Evolutionary conservation across 1,140 invertebrate genomes (phyloP).

Genomic region (Drosophila arizonae): DNA sequence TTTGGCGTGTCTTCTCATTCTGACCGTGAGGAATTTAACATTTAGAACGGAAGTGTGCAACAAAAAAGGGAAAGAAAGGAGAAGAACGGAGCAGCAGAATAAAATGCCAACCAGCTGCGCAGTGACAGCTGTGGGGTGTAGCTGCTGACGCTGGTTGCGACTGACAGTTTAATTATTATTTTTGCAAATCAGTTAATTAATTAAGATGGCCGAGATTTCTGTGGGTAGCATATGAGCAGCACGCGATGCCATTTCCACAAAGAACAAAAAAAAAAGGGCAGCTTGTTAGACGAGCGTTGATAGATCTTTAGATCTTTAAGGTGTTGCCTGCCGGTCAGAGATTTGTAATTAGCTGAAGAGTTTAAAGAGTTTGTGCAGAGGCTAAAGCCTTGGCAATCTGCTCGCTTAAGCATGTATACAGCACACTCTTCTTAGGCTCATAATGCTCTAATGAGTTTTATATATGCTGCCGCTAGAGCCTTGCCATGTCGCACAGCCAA

Average conservation of each 20-base stretch:
- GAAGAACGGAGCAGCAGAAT: background rate
- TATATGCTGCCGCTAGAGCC: conserved; percentile 25
- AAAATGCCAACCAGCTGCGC: conserved; percentile 22
- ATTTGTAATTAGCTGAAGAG: background rate
- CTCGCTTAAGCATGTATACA: conserved; percentile 25
- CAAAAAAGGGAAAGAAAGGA: background rate
- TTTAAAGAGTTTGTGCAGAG: background rate
- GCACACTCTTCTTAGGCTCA: conserved; percentile 25
- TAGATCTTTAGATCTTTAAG: too few relatives aligned
- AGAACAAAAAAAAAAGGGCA: background rate
- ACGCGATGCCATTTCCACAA: conserved; percentile 10
- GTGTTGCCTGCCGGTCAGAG: background rate
- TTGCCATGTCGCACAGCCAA: conserved; percentile 1
- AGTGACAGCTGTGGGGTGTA: conserved; percentile 34
- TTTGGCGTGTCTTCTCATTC: conserved; percentile 44
- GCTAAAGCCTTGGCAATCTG: conserved; percentile 20
- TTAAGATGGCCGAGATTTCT: conserved; percentile 52
- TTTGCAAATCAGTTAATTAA: conserved; percentile 72
- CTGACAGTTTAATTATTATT: conserved; percentile 77
- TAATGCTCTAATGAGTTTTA: conserved; percentile 52
- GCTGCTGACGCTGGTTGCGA: conserved; percentile 41
- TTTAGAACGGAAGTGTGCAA: conserved; percentile 57
- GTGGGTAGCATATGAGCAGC: conserved; percentile 6
- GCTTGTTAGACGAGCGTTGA: background rate
- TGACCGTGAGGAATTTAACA: conserved; percentile 62